Evolutionary conservation across 2,797 vertebrate species (phyloP).

Genomic region (Denticeps clupeoides): DNA sequence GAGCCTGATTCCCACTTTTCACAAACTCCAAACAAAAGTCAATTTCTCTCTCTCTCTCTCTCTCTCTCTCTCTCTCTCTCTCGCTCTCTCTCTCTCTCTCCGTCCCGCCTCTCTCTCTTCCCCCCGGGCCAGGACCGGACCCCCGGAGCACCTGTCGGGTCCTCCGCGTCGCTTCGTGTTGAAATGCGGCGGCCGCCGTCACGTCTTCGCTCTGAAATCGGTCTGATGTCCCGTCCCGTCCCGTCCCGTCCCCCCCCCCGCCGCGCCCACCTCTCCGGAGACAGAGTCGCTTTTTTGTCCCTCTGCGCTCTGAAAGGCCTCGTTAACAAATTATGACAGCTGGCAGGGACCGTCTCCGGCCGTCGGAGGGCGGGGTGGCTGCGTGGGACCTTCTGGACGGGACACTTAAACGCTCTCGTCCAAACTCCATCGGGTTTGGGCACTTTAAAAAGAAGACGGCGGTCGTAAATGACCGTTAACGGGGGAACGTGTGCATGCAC

Average conservation of each 20-base stretch:
- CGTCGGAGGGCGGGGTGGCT: constrained; percentile 23
- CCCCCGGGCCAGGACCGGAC: constrained; percentile 15
- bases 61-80: constrained; percentile 3
- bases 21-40: constrained; percentile 99
- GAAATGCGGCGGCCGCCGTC: constrained; percentile 79
- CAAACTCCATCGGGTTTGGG: too few relatives aligned
- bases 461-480: too few relatives aligned
- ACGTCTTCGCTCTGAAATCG: constrained; percentile 69
- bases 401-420: too few relatives aligned
- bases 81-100: constrained; percentile 14
- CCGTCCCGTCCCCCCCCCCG: too few relatives aligned
- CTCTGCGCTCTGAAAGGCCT: constrained; percentile 57
- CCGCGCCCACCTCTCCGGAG: constrained; percentile 52
- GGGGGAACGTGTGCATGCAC: too few relatives aligned
- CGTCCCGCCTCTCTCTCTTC: neutral
- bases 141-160: neutral
- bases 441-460: too few relatives aligned
- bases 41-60: constrained; percentile 69
- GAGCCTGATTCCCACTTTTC: constrained; percentile 99
- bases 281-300: constrained; percentile 48
- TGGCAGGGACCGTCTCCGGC: constrained; percentile 58
- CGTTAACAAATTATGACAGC: constrained; percentile 79
- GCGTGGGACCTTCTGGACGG: constrained; percentile 11
- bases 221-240: constrained; percentile 60
- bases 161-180: constrained; percentile 57